Evolutionary conservation across 2,797 vertebrate species (phyloP).

Genomic region (Astyanax mexicanus): DNA sequence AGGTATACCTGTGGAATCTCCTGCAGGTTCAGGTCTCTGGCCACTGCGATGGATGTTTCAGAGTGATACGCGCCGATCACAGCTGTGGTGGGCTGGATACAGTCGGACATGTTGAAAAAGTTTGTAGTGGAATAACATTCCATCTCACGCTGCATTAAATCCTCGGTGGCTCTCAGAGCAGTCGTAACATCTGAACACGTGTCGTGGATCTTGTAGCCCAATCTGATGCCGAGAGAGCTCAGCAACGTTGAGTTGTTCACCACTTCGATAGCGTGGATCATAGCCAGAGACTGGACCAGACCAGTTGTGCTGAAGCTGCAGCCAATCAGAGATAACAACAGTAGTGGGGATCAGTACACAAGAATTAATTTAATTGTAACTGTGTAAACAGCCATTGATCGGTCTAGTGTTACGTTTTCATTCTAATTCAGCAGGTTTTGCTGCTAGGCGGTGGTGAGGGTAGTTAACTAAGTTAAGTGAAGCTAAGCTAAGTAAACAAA

Average conservation of each 20-base stretch:
- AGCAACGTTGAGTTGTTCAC: slow-evolving; percentile 83
- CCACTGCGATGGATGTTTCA: slow-evolving; percentile 84
- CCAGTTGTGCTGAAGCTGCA: slow-evolving; percentile 77
- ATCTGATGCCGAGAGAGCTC: slow-evolving; percentile 70
- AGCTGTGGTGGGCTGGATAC: slow-evolving; percentile 73
- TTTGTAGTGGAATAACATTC: slow-evolving; percentile 60
- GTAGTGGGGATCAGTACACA: slow-evolving; percentile 2
- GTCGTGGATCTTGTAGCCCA: slow-evolving; percentile 87
- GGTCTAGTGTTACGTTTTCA: too few relatives aligned
- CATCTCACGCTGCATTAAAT: slow-evolving; percentile 68
- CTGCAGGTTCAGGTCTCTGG: slow-evolving; percentile 82
- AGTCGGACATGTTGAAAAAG: slow-evolving; percentile 62
- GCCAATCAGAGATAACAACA: background rate
- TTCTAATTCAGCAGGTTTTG: too few relatives aligned
- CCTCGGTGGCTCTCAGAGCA: slow-evolving; percentile 76
- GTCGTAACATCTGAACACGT: slow-evolving; percentile 85
- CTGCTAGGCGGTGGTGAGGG: too few relatives aligned
- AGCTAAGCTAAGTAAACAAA: too few relatives aligned
- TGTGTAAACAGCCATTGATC: background rate
- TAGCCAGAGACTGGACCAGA: slow-evolving; percentile 79
- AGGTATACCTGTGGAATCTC: slow-evolving; percentile 85
- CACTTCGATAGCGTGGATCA: slow-evolving; percentile 85
- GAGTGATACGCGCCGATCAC: slow-evolving; percentile 82
- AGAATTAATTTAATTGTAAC: background rate
- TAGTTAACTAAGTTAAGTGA: too few relatives aligned